Conservation (phyloP, 2,888 invertebrate species). For the Aquatica leii region DNA sequence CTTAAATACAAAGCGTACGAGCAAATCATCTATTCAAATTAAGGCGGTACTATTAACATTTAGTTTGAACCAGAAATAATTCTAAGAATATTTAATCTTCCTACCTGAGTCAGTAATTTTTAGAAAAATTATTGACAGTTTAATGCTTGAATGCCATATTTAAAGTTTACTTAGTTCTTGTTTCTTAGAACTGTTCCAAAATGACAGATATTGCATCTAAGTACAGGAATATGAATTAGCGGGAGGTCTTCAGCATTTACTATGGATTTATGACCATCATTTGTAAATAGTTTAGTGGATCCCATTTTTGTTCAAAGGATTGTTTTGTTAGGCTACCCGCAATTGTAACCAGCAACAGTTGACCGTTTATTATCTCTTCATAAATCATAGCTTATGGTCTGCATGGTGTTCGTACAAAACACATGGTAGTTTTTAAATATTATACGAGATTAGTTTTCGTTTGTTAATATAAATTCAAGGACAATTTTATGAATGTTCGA, state of each 20-base stretch:
- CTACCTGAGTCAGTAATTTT: neutral
- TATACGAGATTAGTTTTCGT: neutral
- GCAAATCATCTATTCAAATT: no score
- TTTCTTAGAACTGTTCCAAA: conserved; percentile 10
- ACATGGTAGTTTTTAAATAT: neutral
- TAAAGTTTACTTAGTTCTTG: neutral
- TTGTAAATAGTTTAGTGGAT: conserved; percentile 14
- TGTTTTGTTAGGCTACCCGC: conserved; percentile 15
- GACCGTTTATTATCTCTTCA: conserved; percentile 5
- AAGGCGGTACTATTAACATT: no score
- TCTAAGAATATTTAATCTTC: neutral
- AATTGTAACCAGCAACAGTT: conserved; percentile 11
- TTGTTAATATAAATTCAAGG: neutral
- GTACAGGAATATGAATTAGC: conserved; percentile 7
- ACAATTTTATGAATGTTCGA: neutral
- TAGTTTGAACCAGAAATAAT: neutral
- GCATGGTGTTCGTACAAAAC: neutral
- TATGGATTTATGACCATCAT: conserved; percentile 19
- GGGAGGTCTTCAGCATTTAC: conserved; percentile 10
- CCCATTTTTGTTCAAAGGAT: conserved; percentile 13
- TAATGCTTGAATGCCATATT: neutral
- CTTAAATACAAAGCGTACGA: no score
- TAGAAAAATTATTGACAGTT: conserved; percentile 2
- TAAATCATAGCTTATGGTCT: conserved; percentile 10
- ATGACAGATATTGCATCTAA: conserved; percentile 15